Base-by-base conservation (phyloP, 92 coral and sea anemone species). In the Palythoa grandiflora region DNA sequence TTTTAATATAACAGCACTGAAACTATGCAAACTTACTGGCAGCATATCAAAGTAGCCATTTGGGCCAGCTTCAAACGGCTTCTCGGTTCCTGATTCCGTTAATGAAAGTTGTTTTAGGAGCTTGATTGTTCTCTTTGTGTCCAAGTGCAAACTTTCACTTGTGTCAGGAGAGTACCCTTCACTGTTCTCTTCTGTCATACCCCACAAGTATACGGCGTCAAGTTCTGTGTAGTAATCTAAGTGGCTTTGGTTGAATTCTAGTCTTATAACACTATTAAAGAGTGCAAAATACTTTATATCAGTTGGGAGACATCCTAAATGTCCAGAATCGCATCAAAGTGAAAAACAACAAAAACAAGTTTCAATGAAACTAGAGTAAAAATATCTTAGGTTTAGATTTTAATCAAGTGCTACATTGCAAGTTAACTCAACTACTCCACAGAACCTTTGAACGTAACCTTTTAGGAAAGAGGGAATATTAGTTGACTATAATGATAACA, bases 151-250 rank as follows among this genome's bases (percentile, higher is more conserved):
- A 68, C 87, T 51, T 1, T 66, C 6, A 28, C 11, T 88, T 28
- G 50, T 16, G 37, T 14, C 37, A 10, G 13, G 21, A 6, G 54
- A 2, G 19, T 7, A 17, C 38, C 55, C 52, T 6, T 72, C 84
- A 60, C 59, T 78, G 48, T 17, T 83, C 40, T 59, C 19, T 2
- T 90, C 91, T 16, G 85, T 81, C 20, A 79, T 87, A 35, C 99
- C 98, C 79, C 88, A 87, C 73, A 97, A 87, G 72, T 88, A 87
- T 77, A 95, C 96, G 16, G 98, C 99, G 90, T 97, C 99, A 48
- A 97, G 93, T 70, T 97, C 98, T 38, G 99, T 97, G 91, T 97
- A 97, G 91, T 97, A 97, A 11, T 90, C 91, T 55, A 92, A 88
- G 68, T 92, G 99, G 13, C 85, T 85, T 79, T 97, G 99, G 88